Percentiles rank a stretch among this genome's conserved stretches.
These are phyloP conservation scores for Oncorhynchus keta DNA, from an alignment of 2,113 vertebrate species.

Conservation along the genomic window DNA sequence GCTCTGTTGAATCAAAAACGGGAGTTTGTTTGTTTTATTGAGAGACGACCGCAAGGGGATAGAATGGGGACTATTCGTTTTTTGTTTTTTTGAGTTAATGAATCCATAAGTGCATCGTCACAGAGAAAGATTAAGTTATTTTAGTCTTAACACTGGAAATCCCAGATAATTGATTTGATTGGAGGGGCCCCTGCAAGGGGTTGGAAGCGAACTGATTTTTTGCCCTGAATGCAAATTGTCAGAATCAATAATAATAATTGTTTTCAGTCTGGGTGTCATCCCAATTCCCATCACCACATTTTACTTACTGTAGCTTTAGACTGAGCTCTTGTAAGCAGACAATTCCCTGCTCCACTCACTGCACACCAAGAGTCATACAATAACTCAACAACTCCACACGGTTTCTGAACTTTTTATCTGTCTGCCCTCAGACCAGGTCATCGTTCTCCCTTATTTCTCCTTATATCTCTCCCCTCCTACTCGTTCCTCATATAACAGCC, in stretches of 20 bases:
- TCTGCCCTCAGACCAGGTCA: not conserved
- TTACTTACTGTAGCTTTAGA: not conserved
- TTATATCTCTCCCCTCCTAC: not conserved
- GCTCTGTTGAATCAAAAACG: slow-evolving; percentile 22
- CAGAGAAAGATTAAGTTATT: not conserved
- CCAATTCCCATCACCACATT: not conserved
- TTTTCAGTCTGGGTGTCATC: not conserved
- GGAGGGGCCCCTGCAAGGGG: not conserved
- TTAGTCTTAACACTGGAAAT: not conserved
- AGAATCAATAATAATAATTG: not conserved
- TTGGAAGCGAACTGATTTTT: not conserved
- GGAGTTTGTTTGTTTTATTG: slow-evolving; percentile 9
- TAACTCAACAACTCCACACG: not conserved
- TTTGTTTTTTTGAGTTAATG: not conserved
- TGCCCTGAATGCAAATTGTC: not conserved
- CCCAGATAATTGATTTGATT: not conserved
- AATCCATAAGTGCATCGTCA: not conserved
- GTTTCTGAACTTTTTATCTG: not conserved
- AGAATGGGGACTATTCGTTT: not conserved
- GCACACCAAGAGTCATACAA: not conserved
- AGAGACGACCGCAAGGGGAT: not conserved
- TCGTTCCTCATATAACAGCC: slow-evolving; percentile 26
- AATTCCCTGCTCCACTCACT: not conserved
- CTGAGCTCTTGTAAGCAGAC: not conserved
- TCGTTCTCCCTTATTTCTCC: too few relatives aligned